A percentile compares a stretch with the other conserved stretches of the same genome.
Conservation (phyloP, 2,888 invertebrate species). For the Hypomecis punctinalis region DNA sequence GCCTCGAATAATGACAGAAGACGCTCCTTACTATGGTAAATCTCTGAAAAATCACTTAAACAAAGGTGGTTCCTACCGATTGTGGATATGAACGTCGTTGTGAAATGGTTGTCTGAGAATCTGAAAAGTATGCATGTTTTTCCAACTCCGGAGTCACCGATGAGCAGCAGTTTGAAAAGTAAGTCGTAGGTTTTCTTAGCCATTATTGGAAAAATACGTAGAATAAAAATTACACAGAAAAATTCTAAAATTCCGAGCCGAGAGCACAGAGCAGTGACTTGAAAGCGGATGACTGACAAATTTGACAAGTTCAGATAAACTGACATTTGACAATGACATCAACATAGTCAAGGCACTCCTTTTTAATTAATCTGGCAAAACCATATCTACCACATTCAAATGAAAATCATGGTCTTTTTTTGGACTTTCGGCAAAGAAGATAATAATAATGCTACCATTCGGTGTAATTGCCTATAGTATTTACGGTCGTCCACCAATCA, state of each 20-base stretch:
- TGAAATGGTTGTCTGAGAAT: constrained; percentile 97
- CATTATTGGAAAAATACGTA: constrained; percentile 85
- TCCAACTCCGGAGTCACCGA: constrained; percentile 97
- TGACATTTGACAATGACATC: background rate
- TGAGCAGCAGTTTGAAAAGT: constrained; percentile 95
- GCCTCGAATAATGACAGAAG: background rate
- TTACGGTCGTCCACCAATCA: too few relatives aligned
- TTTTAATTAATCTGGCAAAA: too few relatives aligned
- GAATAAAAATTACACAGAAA: constrained; percentile 48
- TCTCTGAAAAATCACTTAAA: constrained; percentile 47
- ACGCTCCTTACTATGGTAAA: constrained; percentile 20
- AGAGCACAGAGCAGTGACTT: background rate
- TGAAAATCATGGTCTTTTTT: too few relatives aligned
- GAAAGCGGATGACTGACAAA: background rate
- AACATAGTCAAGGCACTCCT: too few relatives aligned
- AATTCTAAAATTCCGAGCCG: constrained; percentile 35
- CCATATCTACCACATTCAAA: too few relatives aligned
- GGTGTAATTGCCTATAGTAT: too few relatives aligned
- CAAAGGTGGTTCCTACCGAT: constrained; percentile 89
- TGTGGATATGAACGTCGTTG: constrained; percentile 97
- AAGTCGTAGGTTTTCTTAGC: constrained; percentile 98
- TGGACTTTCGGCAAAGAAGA: too few relatives aligned
- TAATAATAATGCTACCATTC: too few relatives aligned
- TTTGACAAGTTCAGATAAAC: too few relatives aligned
- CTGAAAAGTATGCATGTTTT: constrained; percentile 97